These are phyloP conservation scores for Vandiemenella viatica DNA, from an alignment of 2,888 invertebrate genomes.

Conservation along the genomic window DNA sequence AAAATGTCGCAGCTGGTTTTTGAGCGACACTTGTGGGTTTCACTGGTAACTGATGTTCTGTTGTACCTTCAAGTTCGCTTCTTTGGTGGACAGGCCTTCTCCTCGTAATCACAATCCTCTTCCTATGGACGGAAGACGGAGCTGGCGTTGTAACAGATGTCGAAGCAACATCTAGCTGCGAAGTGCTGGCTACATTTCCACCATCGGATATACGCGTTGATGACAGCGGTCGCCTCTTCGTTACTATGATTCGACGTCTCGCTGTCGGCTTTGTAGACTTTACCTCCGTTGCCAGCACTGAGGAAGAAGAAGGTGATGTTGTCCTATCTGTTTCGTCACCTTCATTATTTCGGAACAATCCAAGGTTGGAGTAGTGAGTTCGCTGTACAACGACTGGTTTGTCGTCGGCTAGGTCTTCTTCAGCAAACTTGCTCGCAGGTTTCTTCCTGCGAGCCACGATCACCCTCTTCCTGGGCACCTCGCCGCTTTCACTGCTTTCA, in stretches of 20 bases:
- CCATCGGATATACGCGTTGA: too few relatives aligned
- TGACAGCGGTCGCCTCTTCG: slow-evolving; percentile 25
- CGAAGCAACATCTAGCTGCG: too few relatives aligned
- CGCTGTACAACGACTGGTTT: neutral
- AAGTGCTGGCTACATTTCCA: too few relatives aligned
- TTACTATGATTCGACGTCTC: slow-evolving; percentile 28
- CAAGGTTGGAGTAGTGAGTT: too few relatives aligned
- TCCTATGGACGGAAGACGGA: neutral
- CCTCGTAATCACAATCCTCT: neutral
- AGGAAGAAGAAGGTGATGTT: neutral
- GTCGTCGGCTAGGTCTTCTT: slow-evolving; percentile 1
- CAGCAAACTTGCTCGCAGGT: slow-evolving; percentile 18
- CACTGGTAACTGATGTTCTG: too few relatives aligned
- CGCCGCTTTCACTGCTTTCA: slow-evolving; percentile 5
- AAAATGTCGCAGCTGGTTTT: too few relatives aligned
- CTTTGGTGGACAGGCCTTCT: neutral
- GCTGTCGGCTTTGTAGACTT: too few relatives aligned
- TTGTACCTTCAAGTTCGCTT: too few relatives aligned
- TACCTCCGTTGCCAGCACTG: too few relatives aligned
- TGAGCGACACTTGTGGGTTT: too few relatives aligned
- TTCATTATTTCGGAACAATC: too few relatives aligned
- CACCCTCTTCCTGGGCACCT: slow-evolving; percentile 18
- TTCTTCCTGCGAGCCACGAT: slow-evolving; percentile 25
- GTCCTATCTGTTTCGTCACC: neutral
- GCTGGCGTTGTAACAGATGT: too few relatives aligned